Base-by-base conservation (phyloP, 1,140 invertebrate species). In the Acyrthosiphon pisum region DNA sequence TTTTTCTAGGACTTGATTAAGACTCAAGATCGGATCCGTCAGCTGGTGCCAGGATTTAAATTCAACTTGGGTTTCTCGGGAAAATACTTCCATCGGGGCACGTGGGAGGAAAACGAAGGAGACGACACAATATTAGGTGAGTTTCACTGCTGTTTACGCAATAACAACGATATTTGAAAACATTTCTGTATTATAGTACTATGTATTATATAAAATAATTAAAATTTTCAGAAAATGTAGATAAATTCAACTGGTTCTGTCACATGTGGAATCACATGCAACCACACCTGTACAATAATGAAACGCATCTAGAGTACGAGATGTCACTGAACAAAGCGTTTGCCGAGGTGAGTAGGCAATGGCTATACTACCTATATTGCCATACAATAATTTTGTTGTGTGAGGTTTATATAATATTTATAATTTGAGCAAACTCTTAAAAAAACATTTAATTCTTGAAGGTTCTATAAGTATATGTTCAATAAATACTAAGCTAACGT, bases 251-350 rank as follows among this genome's bases (percentile, higher is more conserved):
- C 95, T 98, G 98, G 98, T 99, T 99, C 96, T 98, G 98, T 94
- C 99, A 99, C 96, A 99, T 99, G 98, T 99, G 98, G 98, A 98
- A 98, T 95, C 99, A 99, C 95, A 98, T 98, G 94, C 99, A 99
- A 94, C 98, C 99, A 4, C 99, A 99, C 96, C 95, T 99, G 2
- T 99, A 99, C 95, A 97, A 97, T 94, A 99, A 99, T 95, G 96
- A 98, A 76, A 98, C 97, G 2, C 96, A 98, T 94, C 96, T 99
- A 11, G 98, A 98, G 95, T 95, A 96, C 26, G 98, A 99, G 95
- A 99, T 99, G 98, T 96, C 96, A 94, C 95, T 98, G 94, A 99
- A 99, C 95, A 98, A 98, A 94, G 97, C 98, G 94, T 99, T 99
- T 96, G 98, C 98, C 1, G 96, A 98, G 95, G 97, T 96, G 95